Conservation (phyloP, 2,797 vertebrate species). For the Gymnothorax javanicus region DNA sequence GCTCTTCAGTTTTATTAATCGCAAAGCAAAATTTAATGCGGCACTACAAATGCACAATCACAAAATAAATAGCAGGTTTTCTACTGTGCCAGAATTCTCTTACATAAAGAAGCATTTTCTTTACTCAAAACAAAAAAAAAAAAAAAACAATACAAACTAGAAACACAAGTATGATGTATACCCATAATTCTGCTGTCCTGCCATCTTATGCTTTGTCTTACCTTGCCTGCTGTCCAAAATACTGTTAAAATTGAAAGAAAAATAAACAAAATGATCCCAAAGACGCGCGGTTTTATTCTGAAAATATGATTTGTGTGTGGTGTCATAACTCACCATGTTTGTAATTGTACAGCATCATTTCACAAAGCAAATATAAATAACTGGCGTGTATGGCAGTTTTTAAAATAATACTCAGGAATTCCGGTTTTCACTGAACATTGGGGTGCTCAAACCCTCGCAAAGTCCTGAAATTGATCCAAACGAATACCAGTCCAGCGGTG, state of each 20-base stretch:
- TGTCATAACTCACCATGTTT: conserved; percentile 17
- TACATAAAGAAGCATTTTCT: background rate
- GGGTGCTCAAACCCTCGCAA: background rate
- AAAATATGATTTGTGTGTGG: conserved; percentile 30
- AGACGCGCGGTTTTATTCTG: conserved; percentile 29
- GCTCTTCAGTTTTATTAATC: background rate
- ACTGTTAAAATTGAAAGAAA: background rate
- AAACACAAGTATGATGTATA: background rate
- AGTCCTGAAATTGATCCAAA: background rate
- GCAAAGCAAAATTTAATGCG: background rate
- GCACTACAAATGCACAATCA: background rate
- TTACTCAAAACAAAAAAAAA: background rate
- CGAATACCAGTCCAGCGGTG: background rate
- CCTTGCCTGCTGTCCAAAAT: background rate
- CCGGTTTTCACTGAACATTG: background rate
- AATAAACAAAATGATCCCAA: too few relatives aligned
- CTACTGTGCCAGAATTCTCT: background rate
- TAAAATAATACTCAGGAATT: background rate
- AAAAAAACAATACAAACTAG: too few relatives aligned
- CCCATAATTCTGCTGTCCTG: conserved; percentile 11
- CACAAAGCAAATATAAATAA: conserved; percentile 35
- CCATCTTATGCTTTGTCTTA: background rate
- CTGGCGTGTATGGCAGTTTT: conserved; percentile 26
- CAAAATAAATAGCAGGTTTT: background rate
- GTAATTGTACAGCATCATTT: conserved; percentile 31